Conservation (phyloP, 1,140 invertebrate genomes). For the Drosophila punjabiensis region DNA sequence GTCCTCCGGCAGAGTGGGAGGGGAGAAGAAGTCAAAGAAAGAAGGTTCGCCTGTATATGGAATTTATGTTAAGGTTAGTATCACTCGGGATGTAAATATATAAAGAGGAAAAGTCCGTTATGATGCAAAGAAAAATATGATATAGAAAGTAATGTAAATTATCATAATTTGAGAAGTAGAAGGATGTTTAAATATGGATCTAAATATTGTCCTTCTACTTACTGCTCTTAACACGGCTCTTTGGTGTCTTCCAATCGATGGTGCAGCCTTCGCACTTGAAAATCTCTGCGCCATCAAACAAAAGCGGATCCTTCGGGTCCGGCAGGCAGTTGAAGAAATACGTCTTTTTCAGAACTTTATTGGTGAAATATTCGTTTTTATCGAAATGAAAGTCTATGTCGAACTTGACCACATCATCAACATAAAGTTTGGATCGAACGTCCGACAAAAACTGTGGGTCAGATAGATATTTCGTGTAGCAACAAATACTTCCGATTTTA, state of each 20-base stretch:
- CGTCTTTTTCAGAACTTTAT: conserved; percentile 93
- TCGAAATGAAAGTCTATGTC: conserved; percentile 94
- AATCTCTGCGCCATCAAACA: conserved; percentile 97
- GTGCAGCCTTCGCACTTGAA: conserved; percentile 91
- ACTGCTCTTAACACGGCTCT: conserved; percentile 93
- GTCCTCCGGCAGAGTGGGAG: conserved; percentile 87
- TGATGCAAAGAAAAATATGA: too few relatives aligned
- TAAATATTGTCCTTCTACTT: conserved; percentile 64
- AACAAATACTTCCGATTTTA: neutral
- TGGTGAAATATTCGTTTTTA: conserved; percentile 96
- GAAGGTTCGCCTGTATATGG: conserved; percentile 68
- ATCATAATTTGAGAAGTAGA: too few relatives aligned
- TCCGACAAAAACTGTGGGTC: conserved; percentile 41
- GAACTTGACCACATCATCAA: conserved; percentile 87
- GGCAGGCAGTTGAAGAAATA: conserved; percentile 94
- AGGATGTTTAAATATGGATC: neutral
- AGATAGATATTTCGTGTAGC: neutral
- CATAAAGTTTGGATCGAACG: conserved; percentile 62
- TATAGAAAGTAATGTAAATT: too few relatives aligned
- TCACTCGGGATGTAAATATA: conserved; percentile 85
- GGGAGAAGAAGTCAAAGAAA: conserved; percentile 98
- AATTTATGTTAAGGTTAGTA: neutral
- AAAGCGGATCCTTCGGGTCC: conserved; percentile 93
- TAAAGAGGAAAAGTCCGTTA: too few relatives aligned
- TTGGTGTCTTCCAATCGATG: conserved; percentile 88